A percentile compares a stretch with the other conserved stretches of the same genome.
Conservation (phyloP, 2,888 invertebrate species). For the Drosophila cognata region DNA sequence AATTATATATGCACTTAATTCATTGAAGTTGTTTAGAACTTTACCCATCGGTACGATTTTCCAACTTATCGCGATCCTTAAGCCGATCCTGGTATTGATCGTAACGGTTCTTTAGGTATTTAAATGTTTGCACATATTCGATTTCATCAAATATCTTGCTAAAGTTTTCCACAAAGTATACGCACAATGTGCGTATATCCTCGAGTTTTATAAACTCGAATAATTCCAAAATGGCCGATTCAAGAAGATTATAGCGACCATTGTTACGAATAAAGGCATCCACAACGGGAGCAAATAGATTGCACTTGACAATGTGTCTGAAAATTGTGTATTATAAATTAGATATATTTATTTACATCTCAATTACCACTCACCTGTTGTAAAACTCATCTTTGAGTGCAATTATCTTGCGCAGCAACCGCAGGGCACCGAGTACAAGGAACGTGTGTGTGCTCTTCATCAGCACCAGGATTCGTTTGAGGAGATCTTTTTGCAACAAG, state of each 20-base stretch:
- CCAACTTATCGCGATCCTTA: slow-evolving; percentile 92
- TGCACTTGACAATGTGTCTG: slow-evolving; percentile 96
- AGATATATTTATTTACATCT: background rate
- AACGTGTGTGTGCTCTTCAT: slow-evolving; percentile 99
- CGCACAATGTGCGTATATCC: slow-evolving; percentile 95
- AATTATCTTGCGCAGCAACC: slow-evolving; percentile 98
- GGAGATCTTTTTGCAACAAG: slow-evolving; percentile 97
- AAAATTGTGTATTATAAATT: background rate
- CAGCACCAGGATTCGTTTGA: slow-evolving; percentile 96
- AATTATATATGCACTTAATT: slow-evolving; percentile 5
- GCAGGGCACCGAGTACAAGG: slow-evolving; percentile 97
- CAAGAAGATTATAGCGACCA: slow-evolving; percentile 98
- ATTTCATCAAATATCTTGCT: slow-evolving; percentile 97
- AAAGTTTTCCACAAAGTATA: slow-evolving; percentile 98
- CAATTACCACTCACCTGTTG: slow-evolving; percentile 87
- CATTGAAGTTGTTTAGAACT: background rate
- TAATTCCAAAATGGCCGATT: slow-evolving; percentile 99
- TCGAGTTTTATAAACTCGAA: slow-evolving; percentile 99
- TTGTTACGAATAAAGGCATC: slow-evolving; percentile 98
- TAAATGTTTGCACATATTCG: slow-evolving; percentile 99
- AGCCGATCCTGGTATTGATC: slow-evolving; percentile 96
- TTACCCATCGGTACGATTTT: slow-evolving; percentile 87
- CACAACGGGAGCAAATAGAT: slow-evolving; percentile 97
- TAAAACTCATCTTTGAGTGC: slow-evolving; percentile 99
- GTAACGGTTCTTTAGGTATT: slow-evolving; percentile 93